A percentile compares a stretch with the other conserved stretches of the same genome.
Conservation (phyloP, 2,797 vertebrate genomes). For the Scyliorhinus canicula region DNA sequence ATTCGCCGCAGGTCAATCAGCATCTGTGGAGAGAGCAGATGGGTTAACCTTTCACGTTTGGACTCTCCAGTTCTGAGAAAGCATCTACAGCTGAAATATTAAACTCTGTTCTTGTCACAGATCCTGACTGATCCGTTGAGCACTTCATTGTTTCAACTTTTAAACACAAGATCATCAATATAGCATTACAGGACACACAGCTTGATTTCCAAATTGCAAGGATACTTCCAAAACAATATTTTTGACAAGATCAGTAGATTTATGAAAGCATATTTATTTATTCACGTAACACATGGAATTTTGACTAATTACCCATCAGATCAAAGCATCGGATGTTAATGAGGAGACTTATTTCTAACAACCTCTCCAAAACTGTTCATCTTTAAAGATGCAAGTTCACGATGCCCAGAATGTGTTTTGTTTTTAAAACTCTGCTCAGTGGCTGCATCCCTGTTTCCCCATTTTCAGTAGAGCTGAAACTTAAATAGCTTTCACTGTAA, state of each 20-base stretch:
- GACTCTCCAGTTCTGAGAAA: not conserved
- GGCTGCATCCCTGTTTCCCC: not conserved
- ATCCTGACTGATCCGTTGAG: not conserved
- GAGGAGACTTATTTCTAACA: not conserved
- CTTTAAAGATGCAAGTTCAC: not conserved
- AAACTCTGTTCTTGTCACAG: not conserved
- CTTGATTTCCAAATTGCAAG: not conserved
- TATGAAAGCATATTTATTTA: not conserved
- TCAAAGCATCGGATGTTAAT: not conserved
- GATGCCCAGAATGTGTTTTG: not conserved
- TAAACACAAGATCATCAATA: not conserved
- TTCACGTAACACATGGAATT: not conserved
- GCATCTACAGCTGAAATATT: not conserved
- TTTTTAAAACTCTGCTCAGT: not conserved
- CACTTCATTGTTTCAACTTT: not conserved
- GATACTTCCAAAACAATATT: not conserved
- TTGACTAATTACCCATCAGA: not conserved
- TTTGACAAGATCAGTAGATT: not conserved
- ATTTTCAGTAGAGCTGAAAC: not conserved
- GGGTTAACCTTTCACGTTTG: not conserved
- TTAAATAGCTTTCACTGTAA: not conserved
- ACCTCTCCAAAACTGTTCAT: not conserved
- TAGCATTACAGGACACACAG: not conserved
- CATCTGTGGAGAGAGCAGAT: not conserved
- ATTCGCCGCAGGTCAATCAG: not conserved